Base-by-base conservation (phyloP, 2,797 vertebrate genomes). In the Aythya fuligula region DNA sequence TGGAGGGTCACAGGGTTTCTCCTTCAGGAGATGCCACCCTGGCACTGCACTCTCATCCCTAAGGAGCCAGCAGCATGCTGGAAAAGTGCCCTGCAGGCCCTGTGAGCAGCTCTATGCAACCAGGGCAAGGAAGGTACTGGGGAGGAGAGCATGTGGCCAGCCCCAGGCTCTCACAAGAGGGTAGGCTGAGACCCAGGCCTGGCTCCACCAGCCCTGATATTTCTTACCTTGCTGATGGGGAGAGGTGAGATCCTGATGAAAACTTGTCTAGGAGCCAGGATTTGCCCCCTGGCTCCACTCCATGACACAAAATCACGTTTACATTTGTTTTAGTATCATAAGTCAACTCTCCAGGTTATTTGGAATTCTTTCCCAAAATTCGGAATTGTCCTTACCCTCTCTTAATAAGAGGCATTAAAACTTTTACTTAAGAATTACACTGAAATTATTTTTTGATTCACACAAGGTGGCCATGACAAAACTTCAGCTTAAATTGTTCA, bases 161-260 rank as follows among this genome's bases (percentile, higher is more conserved):
- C 32, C 32, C 32, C 32, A 21, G 32, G 56, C 56, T 58, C 11
- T 58, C 32, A n/a, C 32, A 34, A 20, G 21, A 34, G 32, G 20
- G 19, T 58, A 34, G 56, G 56, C n/a, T 58, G 32, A 34, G n/a
- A 57, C 32, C n/a, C 32, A n/a, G 32, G 56, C 56, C 56, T n/a
- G 28, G 20, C 32, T 21, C 32, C 32, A 11, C 36, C n/a, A 62
- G 36, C 15, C 3, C 0, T 62, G 12, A 13, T 51, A 51, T 24
- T 0, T 1, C n/a, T 38, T 30, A 54, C 0, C 1, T 24, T 64
- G 58, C 25, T 0, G 0, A 30, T 61, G 24, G 9, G 54, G 17
- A 11, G 15, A 34, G 2, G 38, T 2, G 8, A 78, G 30, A 78
- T 22, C 53, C 49, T 66, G 69, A 77, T 8, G 53, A 10, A 30